phyloP scores from a whole-genome alignment of 1,140 invertebrate genomes.

The Drosophila suzukii region DNA sequence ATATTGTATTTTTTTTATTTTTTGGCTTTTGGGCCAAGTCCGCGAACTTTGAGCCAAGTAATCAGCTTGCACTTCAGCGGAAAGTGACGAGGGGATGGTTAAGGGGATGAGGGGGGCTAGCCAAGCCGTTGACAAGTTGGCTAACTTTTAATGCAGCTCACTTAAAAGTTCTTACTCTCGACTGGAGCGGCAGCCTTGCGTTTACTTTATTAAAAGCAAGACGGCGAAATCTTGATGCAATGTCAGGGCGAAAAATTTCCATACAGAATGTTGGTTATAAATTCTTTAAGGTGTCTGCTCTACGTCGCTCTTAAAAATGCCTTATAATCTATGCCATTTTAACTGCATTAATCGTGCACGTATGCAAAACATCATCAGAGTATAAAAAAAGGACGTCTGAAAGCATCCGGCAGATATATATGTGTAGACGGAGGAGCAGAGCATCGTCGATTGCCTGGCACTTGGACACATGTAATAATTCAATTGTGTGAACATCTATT shows the following conservation, averaged over 20 bases:
- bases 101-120: constrained; percentile 4
- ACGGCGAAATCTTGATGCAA: constrained; percentile 52
- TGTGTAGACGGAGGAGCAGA: background rate
- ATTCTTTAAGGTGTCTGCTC: constrained; percentile 9
- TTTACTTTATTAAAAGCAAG: constrained; percentile 59
- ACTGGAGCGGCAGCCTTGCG: constrained; percentile 28
- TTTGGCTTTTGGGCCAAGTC: constrained; percentile 32
- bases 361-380: constrained; percentile 60
- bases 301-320: constrained; percentile 14
- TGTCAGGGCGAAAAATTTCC: constrained; percentile 53
- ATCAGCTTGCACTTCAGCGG: constrained; percentile 55
- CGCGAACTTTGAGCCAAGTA: constrained; percentile 57
- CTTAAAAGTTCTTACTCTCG: constrained; percentile 66
- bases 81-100: constrained; percentile 7
- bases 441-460: constrained; percentile 68
- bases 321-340: constrained; percentile 52
- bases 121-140: constrained; percentile 72
- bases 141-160: constrained; percentile 79
- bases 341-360: constrained; percentile 65
- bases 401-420: constrained; percentile 1
- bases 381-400: constrained; percentile 10
- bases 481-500: constrained; percentile 83
- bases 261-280: constrained; percentile 41
- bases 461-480: constrained; percentile 83
- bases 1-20: background rate